Evolutionary conservation across 2,888 invertebrate genomes (phyloP), one percentile per base, ranked within the genome.

Genomic region (Euclidia mi): DNA sequence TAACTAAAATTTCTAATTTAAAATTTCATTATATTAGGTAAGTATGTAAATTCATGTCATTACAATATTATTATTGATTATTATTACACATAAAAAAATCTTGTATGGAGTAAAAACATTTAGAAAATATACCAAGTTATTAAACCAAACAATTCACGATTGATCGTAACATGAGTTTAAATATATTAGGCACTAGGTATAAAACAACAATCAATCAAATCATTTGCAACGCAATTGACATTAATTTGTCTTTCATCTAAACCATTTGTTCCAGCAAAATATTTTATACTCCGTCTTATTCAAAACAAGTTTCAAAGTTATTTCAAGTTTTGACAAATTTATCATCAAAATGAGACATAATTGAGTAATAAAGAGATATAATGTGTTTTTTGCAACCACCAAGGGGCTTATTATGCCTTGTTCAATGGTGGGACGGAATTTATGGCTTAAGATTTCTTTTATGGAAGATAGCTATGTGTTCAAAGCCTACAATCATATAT

Each of bases 291-390:
- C 2, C 6, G 7, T 20, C 18, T 40, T 11, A 40, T 18, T 40
- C 17, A 40, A 40, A 40, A n/a, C n/a, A 38, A 18, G 11, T 35
- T 35, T 34, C 6, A 31, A 35, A 45, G 18, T 34, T 35, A 45
- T 45, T 25, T 35, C 10, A 35, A 60, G 46, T 51, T 65, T 65
- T 41, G 65, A 56, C 55, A 65, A 51, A n/a, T 65, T 56, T 65
- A 65, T 60, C 47, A 60, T 45, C 34, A 4, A 3, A 34, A 28
- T 29, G 41, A 41, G 58, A 51, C 34, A 56, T 41, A 44, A 60
- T 51, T 51, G 47, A 51, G 56, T 55, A 42, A 65, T 60, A 51
- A 46, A 42, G 60, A 28, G 28, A 15, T 12, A 28, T 46, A 46
- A 46, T 46, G 46, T 37, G 35, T 25, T 37, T 45, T 40, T 35